Conservation (phyloP, 2,888 invertebrate genomes). For the Eurytoma adleriae region DNA sequence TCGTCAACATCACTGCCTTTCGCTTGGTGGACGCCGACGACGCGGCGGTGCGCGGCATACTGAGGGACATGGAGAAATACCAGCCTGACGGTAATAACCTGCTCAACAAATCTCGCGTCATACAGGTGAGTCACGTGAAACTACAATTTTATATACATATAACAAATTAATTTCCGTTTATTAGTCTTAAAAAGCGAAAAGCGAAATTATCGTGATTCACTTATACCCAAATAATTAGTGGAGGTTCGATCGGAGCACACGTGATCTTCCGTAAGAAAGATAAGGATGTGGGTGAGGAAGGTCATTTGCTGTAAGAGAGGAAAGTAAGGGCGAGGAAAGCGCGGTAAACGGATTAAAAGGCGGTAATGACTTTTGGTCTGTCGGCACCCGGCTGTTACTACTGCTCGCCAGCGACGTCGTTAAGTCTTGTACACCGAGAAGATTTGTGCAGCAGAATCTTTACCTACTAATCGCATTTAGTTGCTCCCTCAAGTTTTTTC, state of each 20-base stretch:
- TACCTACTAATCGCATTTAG: too few species aligned
- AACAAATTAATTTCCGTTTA: conserved; percentile 14
- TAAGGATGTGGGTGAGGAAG: not conserved
- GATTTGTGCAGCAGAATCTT: too few species aligned
- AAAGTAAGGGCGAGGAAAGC: not conserved
- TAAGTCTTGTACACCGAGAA: not conserved
- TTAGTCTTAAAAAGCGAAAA: not conserved
- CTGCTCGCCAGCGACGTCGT: not conserved
- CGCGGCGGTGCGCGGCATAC: conserved; percentile 81
- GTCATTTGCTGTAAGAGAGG: not conserved
- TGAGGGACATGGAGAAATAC: conserved; percentile 85
- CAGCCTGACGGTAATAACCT: conserved; percentile 78
- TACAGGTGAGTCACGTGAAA: conserved; percentile 74
- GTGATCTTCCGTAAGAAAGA: not conserved
- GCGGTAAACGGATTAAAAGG: conserved; percentile 20
- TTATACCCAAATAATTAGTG: conserved; percentile 39
- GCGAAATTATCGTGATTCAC: conserved; percentile 31
- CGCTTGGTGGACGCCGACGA: conserved; percentile 85
- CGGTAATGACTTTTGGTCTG: conserved; percentile 36
- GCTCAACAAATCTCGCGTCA: conserved; percentile 76
- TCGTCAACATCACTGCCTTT: conserved; percentile 86
- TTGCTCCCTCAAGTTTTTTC: not conserved
- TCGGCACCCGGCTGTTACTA: conserved; percentile 11
- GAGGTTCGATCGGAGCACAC: conserved; percentile 13
- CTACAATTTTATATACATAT: not conserved